Percentiles rank a stretch among this genome's conserved stretches.
Conservation (phyloP, 2,113 vertebrate genomes). For the Mormyrus iriodes region DNA sequence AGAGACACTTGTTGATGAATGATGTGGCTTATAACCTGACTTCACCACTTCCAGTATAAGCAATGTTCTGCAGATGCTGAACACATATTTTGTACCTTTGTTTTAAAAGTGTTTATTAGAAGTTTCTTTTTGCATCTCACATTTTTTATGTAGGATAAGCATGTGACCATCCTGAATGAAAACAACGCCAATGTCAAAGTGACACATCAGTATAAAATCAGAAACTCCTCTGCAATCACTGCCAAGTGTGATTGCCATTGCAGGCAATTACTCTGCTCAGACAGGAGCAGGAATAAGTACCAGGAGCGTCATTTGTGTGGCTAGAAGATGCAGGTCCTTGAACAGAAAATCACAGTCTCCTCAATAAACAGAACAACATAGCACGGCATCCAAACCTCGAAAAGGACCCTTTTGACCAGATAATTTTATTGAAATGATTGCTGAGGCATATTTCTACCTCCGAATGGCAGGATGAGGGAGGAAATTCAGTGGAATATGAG, state of each 20-base stretch:
- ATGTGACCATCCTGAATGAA: neutral
- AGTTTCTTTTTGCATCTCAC: neutral
- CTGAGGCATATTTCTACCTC: neutral
- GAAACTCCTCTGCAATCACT: neutral
- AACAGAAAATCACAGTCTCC: neutral
- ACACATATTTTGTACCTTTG: neutral
- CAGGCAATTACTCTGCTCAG: neutral
- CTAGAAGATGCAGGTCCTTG: neutral
- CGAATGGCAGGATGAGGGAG: neutral
- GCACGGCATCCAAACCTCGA: neutral
- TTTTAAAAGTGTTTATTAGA: neutral
- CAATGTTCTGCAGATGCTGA: neutral
- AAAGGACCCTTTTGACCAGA: neutral
- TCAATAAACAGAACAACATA: neutral
- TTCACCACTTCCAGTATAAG: neutral
- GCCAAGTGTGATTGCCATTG: neutral
- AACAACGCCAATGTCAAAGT: neutral
- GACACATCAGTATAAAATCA: neutral
- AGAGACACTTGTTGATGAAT: neutral
- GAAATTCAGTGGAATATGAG: neutral
- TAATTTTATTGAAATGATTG: neutral
- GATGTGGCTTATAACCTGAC: neutral
- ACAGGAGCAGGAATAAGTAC: neutral
- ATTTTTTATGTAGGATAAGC: neutral
- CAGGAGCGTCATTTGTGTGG: neutral